Conservation (phyloP, 92 coral and sea anemone genomes). For the Palythoa heliodiscus region DNA sequence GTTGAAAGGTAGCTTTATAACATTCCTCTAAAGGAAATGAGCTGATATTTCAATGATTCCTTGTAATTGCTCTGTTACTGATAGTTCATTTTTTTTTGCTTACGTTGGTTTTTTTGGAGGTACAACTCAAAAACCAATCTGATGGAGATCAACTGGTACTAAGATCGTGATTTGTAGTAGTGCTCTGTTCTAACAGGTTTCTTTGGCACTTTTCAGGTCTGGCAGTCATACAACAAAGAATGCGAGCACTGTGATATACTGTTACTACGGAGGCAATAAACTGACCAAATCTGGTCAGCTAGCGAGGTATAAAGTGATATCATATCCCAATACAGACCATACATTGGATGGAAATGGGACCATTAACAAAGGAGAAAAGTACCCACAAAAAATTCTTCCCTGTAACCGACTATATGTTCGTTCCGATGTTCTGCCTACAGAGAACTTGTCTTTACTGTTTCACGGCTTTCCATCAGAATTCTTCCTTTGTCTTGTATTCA, state of each 20-base stretch:
- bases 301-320: conserved; percentile 82
- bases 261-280: conserved; percentile 88
- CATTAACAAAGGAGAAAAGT: conserved; percentile 49
- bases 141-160: no score
- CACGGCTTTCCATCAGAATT: conserved; percentile 72
- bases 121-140: no score
- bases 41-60: no score
- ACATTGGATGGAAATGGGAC: conserved; percentile 26
- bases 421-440: conserved; percentile 53
- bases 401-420: conserved; percentile 78
- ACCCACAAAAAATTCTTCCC: conserved; percentile 79
- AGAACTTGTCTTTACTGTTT: conserved; percentile 74
- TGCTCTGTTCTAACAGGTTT: neutral
- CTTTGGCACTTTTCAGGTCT: neutral
- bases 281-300: conserved; percentile 79
- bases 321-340: conserved; percentile 62
- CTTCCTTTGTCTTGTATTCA: conserved; percentile 71
- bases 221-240: conserved; percentile 9
- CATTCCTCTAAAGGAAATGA: no score
- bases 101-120: no score
- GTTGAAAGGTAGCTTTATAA: no score
- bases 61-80: no score
- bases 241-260: conserved; percentile 67
- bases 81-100: no score
- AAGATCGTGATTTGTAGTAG: no score